Base-by-base conservation (phyloP, 1,140 invertebrate species). In the Lordiphosa stackelbergi region DNA sequence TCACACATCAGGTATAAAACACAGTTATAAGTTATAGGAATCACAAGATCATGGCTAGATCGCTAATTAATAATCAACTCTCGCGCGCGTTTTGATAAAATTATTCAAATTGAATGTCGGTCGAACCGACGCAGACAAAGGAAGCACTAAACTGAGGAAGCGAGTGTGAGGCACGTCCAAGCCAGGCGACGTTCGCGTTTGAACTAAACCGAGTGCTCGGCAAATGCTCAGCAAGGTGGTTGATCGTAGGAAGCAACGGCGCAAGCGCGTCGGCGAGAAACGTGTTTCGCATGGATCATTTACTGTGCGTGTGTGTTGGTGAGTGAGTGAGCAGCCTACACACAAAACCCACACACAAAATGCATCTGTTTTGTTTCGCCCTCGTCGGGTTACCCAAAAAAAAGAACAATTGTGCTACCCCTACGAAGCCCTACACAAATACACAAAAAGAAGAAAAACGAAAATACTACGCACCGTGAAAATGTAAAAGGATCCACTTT, bases 401-500 rank as follows among this genome's bases (percentile, higher is more conserved):
- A 55, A 54, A 52, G 43, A 62, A 73, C 51, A 55, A 64, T 61
- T 69, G 48, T 59, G n/a, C 49, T 43, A 46, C 64, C 49, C 65
- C 40, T 60, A 53, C 24, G 24, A 28, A 28, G 24, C 24, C 24
- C 24, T 28, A 24, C 22, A 24, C 22, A 24, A 24, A 24, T 5
- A 24, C 24, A 36, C 31, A 56, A 58, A 46, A 48, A 63, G 42
- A 43, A 66, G 38, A 57, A 34, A 45, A 66, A 40, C 47, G 40
- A 64, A 57, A 66, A 28, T 28, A 28, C 24, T 28, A 35, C 31
- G n/a, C 16, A 19, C 10, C n/a, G 24, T 24, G 24, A 70, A 49
- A 66, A 73, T 65, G 75, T 79, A 79, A 79, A 79, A 79, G 75
- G 75, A 79, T 79, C 75, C 75, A 74, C 68, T 1, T 7, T 28